Conservation (phyloP, 2,113 vertebrate genomes). For the Xiphophorus hellerii region DNA sequence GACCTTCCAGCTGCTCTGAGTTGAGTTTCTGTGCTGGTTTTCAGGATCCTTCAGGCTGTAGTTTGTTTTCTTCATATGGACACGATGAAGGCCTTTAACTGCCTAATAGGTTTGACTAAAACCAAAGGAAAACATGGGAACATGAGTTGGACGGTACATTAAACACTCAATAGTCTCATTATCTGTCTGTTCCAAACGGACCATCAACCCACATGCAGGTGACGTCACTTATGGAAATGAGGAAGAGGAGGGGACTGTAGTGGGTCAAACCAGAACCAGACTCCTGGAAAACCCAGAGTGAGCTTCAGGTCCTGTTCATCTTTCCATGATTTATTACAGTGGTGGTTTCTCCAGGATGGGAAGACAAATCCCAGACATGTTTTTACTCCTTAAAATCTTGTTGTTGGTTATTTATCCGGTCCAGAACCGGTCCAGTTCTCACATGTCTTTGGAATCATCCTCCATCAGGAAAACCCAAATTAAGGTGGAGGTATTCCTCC, state of each 20-base stretch:
- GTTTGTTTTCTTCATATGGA: background rate
- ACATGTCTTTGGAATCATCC: background rate
- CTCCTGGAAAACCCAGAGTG: background rate
- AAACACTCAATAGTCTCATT: background rate
- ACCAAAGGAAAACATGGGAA: background rate
- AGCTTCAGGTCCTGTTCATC: background rate
- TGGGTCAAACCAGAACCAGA: constrained; percentile 28
- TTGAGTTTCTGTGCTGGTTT: too few relatives aligned
- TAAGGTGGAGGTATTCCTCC: background rate
- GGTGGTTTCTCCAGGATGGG: too few relatives aligned
- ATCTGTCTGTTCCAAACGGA: constrained; percentile 63
- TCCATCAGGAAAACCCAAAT: background rate
- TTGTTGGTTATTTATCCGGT: too few relatives aligned
- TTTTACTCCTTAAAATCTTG: too few relatives aligned
- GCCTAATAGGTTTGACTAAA: constrained; percentile 1
- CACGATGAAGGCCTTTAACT: background rate
- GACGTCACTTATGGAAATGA: constrained; percentile 68
- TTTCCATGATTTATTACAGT: background rate
- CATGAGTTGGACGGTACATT: background rate
- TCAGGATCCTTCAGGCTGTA: too few relatives aligned
- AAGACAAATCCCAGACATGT: too few relatives aligned
- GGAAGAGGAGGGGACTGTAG: constrained; percentile 38
- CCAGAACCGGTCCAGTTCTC: too few relatives aligned
- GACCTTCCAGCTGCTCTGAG: too few relatives aligned
- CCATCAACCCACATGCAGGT: constrained; percentile 68